These are phyloP conservation scores for Plodia interpunctella DNA, from an alignment of 1,140 invertebrate genomes.

Conservation along the genomic window DNA sequence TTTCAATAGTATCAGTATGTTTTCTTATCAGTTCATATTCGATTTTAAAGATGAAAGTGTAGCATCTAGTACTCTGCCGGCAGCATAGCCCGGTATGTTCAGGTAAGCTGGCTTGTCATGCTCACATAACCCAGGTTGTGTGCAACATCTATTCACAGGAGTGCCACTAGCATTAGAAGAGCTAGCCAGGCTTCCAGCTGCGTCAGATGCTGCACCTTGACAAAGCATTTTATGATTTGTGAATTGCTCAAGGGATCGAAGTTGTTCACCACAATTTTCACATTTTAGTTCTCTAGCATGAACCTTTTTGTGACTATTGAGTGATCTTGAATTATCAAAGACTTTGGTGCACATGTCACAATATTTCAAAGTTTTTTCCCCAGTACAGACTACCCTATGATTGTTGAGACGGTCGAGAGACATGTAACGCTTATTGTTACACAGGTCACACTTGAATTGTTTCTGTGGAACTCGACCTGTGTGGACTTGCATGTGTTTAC, in stretches of 20 bases:
- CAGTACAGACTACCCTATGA: slow-evolving; percentile 74
- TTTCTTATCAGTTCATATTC: slow-evolving; percentile 67
- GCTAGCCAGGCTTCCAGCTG: slow-evolving; percentile 36
- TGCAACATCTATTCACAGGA: slow-evolving; percentile 62
- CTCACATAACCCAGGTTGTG: slow-evolving; percentile 69
- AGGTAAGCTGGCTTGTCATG: slow-evolving; percentile 75
- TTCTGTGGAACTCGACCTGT: slow-evolving; percentile 75
- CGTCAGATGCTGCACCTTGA: slow-evolving; percentile 44
- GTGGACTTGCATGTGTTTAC: slow-evolving; percentile 77
- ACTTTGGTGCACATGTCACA: slow-evolving; percentile 77
- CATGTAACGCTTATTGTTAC: slow-evolving; percentile 76
- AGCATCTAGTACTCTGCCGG: slow-evolving; percentile 65
- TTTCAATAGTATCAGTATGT: slow-evolving; percentile 27
- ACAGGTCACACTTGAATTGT: slow-evolving; percentile 76
- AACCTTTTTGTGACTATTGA: slow-evolving; percentile 77
- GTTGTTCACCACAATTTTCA: slow-evolving; percentile 74
- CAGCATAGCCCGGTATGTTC: slow-evolving; percentile 72
- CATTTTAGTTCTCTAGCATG: slow-evolving; percentile 76
- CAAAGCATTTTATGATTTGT: slow-evolving; percentile 73
- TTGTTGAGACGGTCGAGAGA: slow-evolving; percentile 74
- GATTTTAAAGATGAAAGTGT: slow-evolving; percentile 71
- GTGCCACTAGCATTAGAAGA: slow-evolving; percentile 26
- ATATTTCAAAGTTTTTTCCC: slow-evolving; percentile 72
- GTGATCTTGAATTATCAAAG: slow-evolving; percentile 75
- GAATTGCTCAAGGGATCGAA: slow-evolving; percentile 71